Evolutionary conservation across 2,113 vertebrate genomes (phyloP), one percentile per base, ranked within the genome.

Genomic region (Synchiropus splendidus): DNA sequence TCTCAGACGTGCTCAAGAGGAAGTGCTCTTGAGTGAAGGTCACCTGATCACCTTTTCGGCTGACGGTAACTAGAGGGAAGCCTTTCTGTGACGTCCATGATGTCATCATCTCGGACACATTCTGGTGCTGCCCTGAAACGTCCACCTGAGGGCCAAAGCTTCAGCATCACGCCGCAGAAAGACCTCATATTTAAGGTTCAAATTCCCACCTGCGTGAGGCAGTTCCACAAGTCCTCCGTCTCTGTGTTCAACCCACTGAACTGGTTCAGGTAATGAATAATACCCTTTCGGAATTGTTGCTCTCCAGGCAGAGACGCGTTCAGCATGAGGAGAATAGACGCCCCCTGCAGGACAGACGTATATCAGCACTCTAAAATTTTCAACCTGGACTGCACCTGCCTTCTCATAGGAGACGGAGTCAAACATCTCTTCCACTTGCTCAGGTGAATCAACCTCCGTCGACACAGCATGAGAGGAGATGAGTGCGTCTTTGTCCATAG

Each of bases 371-470:
- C 36, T 5, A 27, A n/a, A n/a, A n/a, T n/a, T n/a, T n/a, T n/a
- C n/a, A n/a, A n/a, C n/a, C n/a, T n/a, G n/a, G n/a, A n/a, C n/a
- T n/a, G n/a, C n/a, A n/a, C n/a, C 5, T 79, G 97, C 94, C 92
- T 98, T 98, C 63, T 89, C 83, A 58, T 97, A 98, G 16, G 92
- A 93, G 65, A 98, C 83, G 0, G 82, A 79, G 83, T 97, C 92
- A 84, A 98, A 98, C 90, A 97, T 98, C 81, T 94, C 91, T 48
- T 87, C 88, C 54, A 98, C 90, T 74, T 97, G 89, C 42, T 89
- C 87, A 30, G 88, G 77, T 27, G 89, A 84, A 12, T 83, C 82
- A 51, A 92, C 89, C 32, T 82, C 57, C n/a, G 87, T 80, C 3
- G 92, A 95, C 16, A 97, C 79, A 5, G 92, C 64, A 42, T 88